Evolutionary conservation across 2,113 vertebrate species (phyloP).

Genomic region (Zapus hudsonius): DNA sequence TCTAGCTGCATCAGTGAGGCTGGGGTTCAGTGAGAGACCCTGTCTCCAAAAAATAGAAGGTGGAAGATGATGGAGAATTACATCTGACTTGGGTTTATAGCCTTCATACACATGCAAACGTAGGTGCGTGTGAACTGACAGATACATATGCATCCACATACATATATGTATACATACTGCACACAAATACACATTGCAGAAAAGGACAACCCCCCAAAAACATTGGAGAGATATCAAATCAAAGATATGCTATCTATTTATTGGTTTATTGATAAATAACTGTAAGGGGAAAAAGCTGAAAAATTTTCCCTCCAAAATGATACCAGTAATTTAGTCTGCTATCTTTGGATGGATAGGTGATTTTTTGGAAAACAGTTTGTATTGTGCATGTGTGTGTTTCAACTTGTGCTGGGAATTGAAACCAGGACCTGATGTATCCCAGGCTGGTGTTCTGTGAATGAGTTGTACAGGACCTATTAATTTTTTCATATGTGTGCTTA

Average conservation of each 20-base stretch:
- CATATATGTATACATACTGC: no score
- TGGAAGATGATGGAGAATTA: no score
- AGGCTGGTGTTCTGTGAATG: background rate
- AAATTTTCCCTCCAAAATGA: background rate
- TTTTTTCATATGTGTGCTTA: no score
- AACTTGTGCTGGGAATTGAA: accelerated
- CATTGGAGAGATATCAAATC: background rate
- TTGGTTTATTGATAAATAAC: background rate
- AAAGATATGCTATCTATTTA: background rate
- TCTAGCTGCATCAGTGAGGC: no score
- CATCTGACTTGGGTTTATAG: no score
- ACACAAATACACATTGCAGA: no score
- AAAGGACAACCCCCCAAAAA: background rate
- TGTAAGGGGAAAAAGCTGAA: background rate
- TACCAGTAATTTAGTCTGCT: background rate
- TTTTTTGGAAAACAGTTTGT: background rate
- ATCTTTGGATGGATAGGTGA: background rate
- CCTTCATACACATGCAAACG: no score
- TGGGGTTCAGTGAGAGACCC: no score
- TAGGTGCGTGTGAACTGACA: no score
- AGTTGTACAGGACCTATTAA: background rate
- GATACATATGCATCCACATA: no score
- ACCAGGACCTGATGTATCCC: no score
- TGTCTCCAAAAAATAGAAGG: no score
- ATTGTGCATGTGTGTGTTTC: background rate